These are phyloP conservation scores for Corythornis leucogaster DNA, from an alignment of 2,797 vertebrate genomes.

Conservation along the genomic window DNA sequence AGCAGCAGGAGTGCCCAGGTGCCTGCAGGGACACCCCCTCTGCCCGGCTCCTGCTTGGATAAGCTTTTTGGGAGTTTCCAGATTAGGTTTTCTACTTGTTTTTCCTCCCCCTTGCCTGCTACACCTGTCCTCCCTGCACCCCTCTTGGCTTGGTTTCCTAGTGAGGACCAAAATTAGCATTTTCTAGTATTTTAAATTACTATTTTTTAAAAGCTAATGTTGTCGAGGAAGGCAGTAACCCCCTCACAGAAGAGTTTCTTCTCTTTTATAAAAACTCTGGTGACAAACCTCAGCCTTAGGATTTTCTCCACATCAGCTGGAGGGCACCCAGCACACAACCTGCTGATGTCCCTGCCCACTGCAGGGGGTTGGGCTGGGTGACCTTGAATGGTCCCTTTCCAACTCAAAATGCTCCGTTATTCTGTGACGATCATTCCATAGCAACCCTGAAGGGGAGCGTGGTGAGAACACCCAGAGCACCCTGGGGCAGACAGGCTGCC, in stretches of 20 bases:
- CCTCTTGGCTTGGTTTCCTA: neutral
- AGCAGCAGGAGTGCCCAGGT: neutral
- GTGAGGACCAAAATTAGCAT: neutral
- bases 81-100: neutral
- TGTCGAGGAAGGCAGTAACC: neutral
- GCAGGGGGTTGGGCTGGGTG: neutral
- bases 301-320: neutral
- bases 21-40: neutral
- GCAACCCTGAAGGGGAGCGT: neutral
- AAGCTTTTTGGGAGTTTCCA: neutral
- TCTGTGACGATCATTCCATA: neutral
- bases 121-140: neutral
- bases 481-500: rapidly evolving
- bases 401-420: neutral
- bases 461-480: rapidly evolving
- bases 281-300: neutral
- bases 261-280: neutral
- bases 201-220: neutral
- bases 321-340: neutral
- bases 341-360: neutral
- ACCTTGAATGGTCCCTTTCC: neutral
- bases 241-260: neutral
- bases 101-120: neutral
- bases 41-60: neutral
- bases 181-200: neutral